phyloP scores from a whole-genome alignment of 2,888 invertebrate species.

The Cosmorhoe ocellata region DNA sequence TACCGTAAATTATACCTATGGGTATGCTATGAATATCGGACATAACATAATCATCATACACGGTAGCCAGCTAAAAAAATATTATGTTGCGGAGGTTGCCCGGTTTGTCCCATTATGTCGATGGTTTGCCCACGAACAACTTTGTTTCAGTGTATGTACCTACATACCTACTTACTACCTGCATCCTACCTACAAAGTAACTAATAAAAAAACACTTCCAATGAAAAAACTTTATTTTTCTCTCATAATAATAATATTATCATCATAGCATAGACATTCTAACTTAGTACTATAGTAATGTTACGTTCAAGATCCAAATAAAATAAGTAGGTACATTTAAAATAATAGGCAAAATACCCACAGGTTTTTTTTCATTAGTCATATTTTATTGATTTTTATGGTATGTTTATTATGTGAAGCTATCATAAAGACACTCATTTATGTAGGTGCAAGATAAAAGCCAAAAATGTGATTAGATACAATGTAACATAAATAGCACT shows the following conservation, averaged over 20 bases:
- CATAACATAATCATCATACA: too few species aligned
- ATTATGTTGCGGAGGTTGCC: too few species aligned
- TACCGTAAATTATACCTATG: too few species aligned
- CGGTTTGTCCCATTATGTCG: too few species aligned
- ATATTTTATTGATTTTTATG: not conserved
- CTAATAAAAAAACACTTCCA: conserved; percentile 2
- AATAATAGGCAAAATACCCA: not conserved
- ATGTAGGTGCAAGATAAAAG: conserved; percentile 3
- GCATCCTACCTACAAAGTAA: too few species aligned
- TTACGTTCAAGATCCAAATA: conserved; percentile 4
- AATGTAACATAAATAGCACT: not conserved
- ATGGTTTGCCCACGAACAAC: too few species aligned
- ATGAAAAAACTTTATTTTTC: conserved; percentile 17
- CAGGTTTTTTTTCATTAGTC: not conserved
- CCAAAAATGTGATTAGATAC: not conserved
- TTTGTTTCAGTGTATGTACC: too few species aligned
- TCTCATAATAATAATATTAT: not conserved
- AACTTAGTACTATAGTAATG: conserved; percentile 1
- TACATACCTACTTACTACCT: too few species aligned
- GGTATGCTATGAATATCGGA: too few species aligned
- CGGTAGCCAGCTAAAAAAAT: too few species aligned
- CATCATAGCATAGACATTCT: conserved; percentile 10
- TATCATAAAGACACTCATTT: too few species aligned
- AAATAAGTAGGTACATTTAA: not conserved
- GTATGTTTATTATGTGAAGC: not conserved